Conservation (phyloP, 1,140 invertebrate species). For the Lineus longissimus region DNA sequence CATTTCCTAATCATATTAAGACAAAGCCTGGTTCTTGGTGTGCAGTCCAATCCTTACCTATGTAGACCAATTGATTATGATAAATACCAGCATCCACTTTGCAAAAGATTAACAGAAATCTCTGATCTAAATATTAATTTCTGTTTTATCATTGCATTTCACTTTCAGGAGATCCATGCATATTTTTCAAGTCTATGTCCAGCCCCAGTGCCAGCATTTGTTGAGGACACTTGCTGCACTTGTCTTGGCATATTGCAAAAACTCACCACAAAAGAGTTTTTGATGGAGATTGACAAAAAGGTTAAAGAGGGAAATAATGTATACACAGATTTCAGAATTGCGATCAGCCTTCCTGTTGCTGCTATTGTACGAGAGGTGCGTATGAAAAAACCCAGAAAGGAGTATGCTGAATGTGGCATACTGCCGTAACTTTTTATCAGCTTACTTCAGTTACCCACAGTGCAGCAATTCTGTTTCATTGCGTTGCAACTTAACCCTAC, state of each 20-base stretch:
- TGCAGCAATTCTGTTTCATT: too few relatives aligned
- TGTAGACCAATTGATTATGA: too few relatives aligned
- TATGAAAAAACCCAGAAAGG: too few relatives aligned
- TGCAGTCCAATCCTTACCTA: too few relatives aligned
- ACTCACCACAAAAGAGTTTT: constrained; percentile 24
- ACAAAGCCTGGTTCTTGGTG: too few relatives aligned
- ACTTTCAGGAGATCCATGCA: background rate
- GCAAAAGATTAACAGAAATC: too few relatives aligned
- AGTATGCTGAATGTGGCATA: too few relatives aligned
- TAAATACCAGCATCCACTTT: too few relatives aligned
- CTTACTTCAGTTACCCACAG: too few relatives aligned
- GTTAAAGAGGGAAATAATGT: constrained; percentile 29
- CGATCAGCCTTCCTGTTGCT: constrained; percentile 36
- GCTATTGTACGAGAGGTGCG: constrained; percentile 36
- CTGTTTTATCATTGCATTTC: background rate
- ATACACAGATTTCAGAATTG: constrained; percentile 31
- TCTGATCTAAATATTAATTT: background rate
- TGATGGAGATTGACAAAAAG: constrained; percentile 26
- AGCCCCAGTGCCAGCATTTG: background rate
- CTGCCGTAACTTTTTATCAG: too few relatives aligned
- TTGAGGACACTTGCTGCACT: constrained; percentile 16
- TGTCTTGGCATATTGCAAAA: constrained; percentile 38
- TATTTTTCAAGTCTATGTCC: background rate
- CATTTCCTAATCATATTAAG: too few relatives aligned
- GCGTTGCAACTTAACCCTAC: too few relatives aligned